These are phyloP conservation scores for Peromyscus californicus DNA, from an alignment of 2,113 vertebrate genomes.

Conservation along the genomic window DNA sequence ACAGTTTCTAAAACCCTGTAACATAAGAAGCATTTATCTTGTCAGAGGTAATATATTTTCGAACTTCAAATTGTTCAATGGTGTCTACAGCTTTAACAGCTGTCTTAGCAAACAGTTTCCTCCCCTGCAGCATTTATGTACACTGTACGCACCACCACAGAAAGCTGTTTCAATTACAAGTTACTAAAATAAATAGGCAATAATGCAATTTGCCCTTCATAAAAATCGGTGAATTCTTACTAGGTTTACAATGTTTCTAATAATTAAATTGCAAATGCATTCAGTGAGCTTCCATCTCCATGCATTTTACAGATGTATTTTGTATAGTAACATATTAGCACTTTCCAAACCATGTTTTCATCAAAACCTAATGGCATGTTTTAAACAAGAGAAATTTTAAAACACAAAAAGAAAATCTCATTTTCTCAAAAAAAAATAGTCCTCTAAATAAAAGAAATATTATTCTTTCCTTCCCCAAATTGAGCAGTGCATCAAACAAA, in stretches of 20 bases:
- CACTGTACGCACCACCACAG: background rate
- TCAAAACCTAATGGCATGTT: background rate
- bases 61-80: background rate
- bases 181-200: constrained; percentile 75
- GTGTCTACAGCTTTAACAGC: background rate
- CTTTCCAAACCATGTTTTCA: constrained; percentile 72
- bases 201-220: constrained; percentile 70
- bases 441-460: background rate
- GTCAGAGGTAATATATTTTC: background rate
- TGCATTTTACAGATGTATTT: constrained; percentile 71
- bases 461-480: background rate
- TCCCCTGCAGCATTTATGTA: background rate
- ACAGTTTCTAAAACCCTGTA: background rate
- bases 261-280: constrained; percentile 64
- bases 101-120: background rate
- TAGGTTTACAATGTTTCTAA: constrained; percentile 68
- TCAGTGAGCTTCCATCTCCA: constrained; percentile 51
- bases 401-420: constrained; percentile 7
- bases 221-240: constrained; percentile 75
- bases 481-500: constrained; percentile 14
- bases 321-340: constrained; percentile 70
- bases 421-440: background rate
- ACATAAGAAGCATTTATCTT: background rate
- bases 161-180: constrained; percentile 19
- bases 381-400: constrained; percentile 16